Evolutionary conservation across 2,888 invertebrate species (phyloP), one percentile per base, ranked within the genome.

Genomic region (Polydrusus tereticollis): DNA sequence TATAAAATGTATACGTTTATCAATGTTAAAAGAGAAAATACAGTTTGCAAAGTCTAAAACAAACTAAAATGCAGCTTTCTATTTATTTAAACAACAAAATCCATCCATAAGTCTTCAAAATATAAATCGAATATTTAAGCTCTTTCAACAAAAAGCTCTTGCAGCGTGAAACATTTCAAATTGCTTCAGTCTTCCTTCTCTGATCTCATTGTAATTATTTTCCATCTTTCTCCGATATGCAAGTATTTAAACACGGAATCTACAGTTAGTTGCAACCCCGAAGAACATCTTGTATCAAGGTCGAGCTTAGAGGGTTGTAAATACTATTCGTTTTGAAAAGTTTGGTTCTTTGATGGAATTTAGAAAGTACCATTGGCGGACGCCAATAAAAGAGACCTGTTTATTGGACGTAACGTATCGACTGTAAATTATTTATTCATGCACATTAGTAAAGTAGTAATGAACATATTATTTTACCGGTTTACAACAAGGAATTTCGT

Each of bases 241-340:
- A 43, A 62, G 60, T 60, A 55, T 69, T 62, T 52, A 43, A 62
- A 43, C 18, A 29, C 18, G 60, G 5, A 26, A 59, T 36, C 74
- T 74, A 74, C 75, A 78, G 75, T 77, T 74, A 75, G 77, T 82
- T 81, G 80, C 83, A 82, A 82, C 83, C 83, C 83, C 76, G 81
- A 45, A 80, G 38, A 55, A 18, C 83, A 81, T 82, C 83, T 83
- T 83, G 80, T 79, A 78, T 80, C 82, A 84, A 84, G 84, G 84
- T 76, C 84, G 75, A 63, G 76, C 55, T 78, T 79, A 79, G 81
- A 83, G 84, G 84, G 84, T 84, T 81, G 83, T 76, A 79, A 80
- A 75, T 84, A 84, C 83, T 84, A 84, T 57, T 73, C 82, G 74
- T 76, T 59, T 69, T 70, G 62, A 79, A 77, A 80, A 77, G 18